Evolutionary conservation across 2,113 vertebrate species (phyloP).

Genomic region (Dasyornis broadbenti): DNA sequence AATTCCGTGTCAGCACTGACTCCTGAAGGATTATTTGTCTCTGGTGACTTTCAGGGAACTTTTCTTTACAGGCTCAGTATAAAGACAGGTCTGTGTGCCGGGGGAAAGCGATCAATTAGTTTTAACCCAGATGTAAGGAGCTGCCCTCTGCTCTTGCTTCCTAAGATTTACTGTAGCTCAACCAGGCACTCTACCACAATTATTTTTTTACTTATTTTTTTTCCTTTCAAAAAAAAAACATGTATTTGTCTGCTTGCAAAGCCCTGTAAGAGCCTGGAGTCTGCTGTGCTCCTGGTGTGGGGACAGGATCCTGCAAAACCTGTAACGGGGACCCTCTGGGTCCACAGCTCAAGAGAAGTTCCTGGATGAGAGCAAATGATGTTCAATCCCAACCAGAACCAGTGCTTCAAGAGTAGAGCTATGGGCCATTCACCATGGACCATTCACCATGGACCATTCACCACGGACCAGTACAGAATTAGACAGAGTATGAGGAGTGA

Average conservation of each 20-base stretch:
- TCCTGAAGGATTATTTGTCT: conserved; percentile 61
- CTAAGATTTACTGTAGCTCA: conserved; percentile 39
- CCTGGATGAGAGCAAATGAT: neutral
- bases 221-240: neutral
- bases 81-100: conserved; percentile 37
- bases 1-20: conserved; percentile 49
- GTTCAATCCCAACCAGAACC: neutral
- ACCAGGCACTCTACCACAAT: neutral
- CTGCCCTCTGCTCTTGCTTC: conserved; percentile 5
- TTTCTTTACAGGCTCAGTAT: conserved; percentile 21
- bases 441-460: neutral
- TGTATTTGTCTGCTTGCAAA: neutral
- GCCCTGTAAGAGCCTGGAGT: neutral
- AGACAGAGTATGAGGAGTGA: neutral
- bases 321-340: accelerated
- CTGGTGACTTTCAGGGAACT: conserved; percentile 44
- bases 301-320: neutral
- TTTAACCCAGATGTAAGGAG: conserved; percentile 27
- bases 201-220: neutral
- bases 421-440: neutral
- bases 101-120: conserved; percentile 6
- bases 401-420: neutral
- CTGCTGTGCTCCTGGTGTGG: neutral
- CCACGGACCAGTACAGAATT: accelerated
- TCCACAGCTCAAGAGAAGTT: neutral